A percentile compares a stretch with the other conserved stretches of the same genome.
Evolutionary conservation across 1,140 invertebrate genomes (phyloP).

Genomic region (Pararge aegeria): DNA sequence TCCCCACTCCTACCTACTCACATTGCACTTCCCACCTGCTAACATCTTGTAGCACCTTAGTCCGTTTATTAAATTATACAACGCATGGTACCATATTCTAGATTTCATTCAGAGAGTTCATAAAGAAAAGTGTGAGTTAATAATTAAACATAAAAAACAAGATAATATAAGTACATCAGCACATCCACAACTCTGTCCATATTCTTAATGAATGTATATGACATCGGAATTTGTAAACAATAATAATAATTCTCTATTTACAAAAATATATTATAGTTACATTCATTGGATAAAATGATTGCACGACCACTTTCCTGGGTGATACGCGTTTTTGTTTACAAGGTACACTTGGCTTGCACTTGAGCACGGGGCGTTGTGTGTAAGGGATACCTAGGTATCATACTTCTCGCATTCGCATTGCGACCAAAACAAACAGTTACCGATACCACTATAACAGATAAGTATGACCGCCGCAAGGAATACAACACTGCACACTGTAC

Average conservation of each 20-base stretch:
- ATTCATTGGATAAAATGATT: conserved; percentile 12
- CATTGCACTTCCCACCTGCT: too few species aligned
- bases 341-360: conserved; percentile 53
- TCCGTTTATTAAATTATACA: too few species aligned
- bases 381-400: conserved; percentile 81
- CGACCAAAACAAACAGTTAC: conserved; percentile 96
- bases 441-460: conserved; percentile 97
- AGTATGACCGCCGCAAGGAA: conserved; percentile 95
- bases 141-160: conserved; percentile 49
- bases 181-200: conserved; percentile 29
- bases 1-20: too few species aligned
- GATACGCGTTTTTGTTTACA: conserved; percentile 24
- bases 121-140: too few species aligned
- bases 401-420: conserved; percentile 89
- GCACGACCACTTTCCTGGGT: background rate
- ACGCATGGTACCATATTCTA: too few species aligned
- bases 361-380: conserved; percentile 53
- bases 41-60: too few species aligned
- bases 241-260: conserved; percentile 51
- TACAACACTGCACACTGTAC: conserved; percentile 96
- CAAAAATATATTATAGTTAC: conserved; percentile 52
- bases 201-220: conserved; percentile 21
- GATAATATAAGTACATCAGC: conserved; percentile 63
- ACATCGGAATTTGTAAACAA: conserved; percentile 47
- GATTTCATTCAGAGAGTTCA: too few species aligned